Conservation (phyloP, 1,140 invertebrate species). For the Goniozus legneri region DNA sequence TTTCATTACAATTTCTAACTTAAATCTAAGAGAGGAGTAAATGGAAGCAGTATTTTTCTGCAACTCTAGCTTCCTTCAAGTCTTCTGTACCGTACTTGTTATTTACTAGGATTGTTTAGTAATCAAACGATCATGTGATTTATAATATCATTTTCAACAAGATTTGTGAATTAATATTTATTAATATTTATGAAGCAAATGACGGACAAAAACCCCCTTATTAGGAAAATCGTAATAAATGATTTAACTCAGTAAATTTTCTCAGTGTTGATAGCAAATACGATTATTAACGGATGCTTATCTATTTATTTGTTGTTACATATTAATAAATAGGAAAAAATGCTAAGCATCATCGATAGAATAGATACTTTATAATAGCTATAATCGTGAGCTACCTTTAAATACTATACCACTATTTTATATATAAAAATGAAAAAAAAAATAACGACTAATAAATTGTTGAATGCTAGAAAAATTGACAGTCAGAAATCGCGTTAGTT, state of each 20-base stretch:
- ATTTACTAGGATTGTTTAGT: conserved; percentile 42
- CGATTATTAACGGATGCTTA: conserved; percentile 48
- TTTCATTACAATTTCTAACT: neutral
- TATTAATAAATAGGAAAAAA: conserved; percentile 38
- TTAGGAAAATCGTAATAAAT: conserved; percentile 19
- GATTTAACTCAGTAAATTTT: conserved; percentile 34
- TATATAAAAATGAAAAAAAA: conserved; percentile 37
- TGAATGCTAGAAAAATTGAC: conserved; percentile 28
- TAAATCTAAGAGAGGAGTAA: conserved; percentile 14
- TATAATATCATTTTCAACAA: conserved; percentile 28
- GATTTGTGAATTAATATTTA: conserved; percentile 23
- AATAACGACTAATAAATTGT: conserved; percentile 37
- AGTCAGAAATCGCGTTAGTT: conserved; percentile 17
- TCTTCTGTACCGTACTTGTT: conserved; percentile 46
- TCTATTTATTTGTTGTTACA: conserved; percentile 53
- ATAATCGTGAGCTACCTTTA: conserved; percentile 43
- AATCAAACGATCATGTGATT: conserved; percentile 38
- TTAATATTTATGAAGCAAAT: too few species aligned
- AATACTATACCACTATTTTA: conserved; percentile 45
- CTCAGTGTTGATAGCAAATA: conserved; percentile 49
- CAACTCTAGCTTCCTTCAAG: conserved; percentile 41
- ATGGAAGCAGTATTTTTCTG: conserved; percentile 30
- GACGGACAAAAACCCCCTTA: too few species aligned
- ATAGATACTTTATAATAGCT: conserved; percentile 47
- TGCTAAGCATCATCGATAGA: conserved; percentile 39